Conservation (phyloP, 2,888 invertebrate species). For the Cerastoderma edule region DNA sequence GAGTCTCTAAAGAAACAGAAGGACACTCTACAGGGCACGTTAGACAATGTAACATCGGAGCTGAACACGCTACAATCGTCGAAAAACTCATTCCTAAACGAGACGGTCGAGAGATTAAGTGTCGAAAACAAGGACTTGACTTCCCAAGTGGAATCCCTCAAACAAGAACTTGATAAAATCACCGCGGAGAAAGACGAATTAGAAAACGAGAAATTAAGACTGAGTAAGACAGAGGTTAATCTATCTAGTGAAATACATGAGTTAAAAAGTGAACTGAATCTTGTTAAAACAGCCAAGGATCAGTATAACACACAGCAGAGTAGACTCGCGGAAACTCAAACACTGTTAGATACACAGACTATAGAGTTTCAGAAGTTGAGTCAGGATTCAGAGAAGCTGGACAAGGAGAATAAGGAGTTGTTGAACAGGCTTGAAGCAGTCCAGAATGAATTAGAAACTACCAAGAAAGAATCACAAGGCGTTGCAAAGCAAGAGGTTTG, state of each 20-base stretch:
- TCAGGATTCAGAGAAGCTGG: slow-evolving; percentile 64
- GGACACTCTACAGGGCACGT: slow-evolving; percentile 63
- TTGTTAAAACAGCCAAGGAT: slow-evolving; percentile 58
- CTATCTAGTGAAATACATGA: slow-evolving; percentile 67
- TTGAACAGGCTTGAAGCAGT: slow-evolving; percentile 67
- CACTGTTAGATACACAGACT: slow-evolving; percentile 61
- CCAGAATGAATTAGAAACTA: slow-evolving; percentile 60
- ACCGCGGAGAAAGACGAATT: slow-evolving; percentile 69
- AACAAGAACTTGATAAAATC: slow-evolving; percentile 62
- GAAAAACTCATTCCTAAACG: slow-evolving; percentile 62
- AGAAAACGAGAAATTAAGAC: slow-evolving; percentile 66
- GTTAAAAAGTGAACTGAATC: slow-evolving; percentile 62
- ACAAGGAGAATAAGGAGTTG: slow-evolving; percentile 74
- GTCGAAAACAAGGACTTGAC: slow-evolving; percentile 68
- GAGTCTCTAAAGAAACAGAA: slow-evolving; percentile 67
- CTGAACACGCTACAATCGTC: slow-evolving; percentile 67
- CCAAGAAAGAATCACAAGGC: slow-evolving; percentile 68
- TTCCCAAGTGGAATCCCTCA: slow-evolving; percentile 61
- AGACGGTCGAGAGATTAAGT: slow-evolving; percentile 71
- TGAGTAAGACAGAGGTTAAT: slow-evolving; percentile 69
- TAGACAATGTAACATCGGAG: slow-evolving; percentile 66
- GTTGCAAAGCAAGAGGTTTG: slow-evolving; percentile 74
- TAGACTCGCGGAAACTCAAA: slow-evolving; percentile 57
- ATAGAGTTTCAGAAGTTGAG: slow-evolving; percentile 56
- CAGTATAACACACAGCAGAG: slow-evolving; percentile 55